Base-by-base conservation (phyloP, 1,140 invertebrate genomes). In the Globodera ellingtonae region DNA sequence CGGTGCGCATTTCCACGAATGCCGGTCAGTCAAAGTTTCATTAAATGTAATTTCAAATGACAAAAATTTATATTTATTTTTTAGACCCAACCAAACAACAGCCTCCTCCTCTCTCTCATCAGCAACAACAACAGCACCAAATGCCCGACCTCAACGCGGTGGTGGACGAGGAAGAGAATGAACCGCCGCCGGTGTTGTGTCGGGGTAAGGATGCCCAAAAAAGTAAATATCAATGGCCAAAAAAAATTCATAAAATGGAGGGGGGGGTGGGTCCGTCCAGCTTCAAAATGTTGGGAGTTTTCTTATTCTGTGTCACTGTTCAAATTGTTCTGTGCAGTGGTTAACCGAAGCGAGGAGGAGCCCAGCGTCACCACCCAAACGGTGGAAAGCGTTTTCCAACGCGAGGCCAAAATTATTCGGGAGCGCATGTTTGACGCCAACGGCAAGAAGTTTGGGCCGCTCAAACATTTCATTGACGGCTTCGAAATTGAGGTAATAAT, bases 131-230 rank as follows among this genome's bases (percentile, higher is more conserved):
- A 24, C 24, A n/a, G 24, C 67, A 47, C 6, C 24, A 47, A 35
- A 70, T 35, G 67, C n/a, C 21, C 24, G 35, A 70, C 35, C 10
- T 44, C 7, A 18, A 46, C 21, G 10, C 46, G 69, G 56, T 15
- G 35, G 65, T 77, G 35, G 78, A 79, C 69, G 78, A 79, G 21
- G 78, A 79, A 62, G 78, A 79, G 52, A 79, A 79, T 47, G 78
- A 79, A 48, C 78, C 78, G 21, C 78, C 78, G 47, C 78, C 78
- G 21, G 69, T 79, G 70, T 71, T 79, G 8, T 79, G 78, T 46
- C 69, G 78, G 65, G 78, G 78, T 69, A 62, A 62, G 44, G 21
- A 52, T 46, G 52, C 35, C 35, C 35, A 35, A 35, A 47, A 13
- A 70, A 13, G 46, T 13, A 44, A 70, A 52, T 9, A 15, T 15